Base-by-base conservation (phyloP, 2,888 invertebrate genomes). In the Thumatha senex region DNA sequence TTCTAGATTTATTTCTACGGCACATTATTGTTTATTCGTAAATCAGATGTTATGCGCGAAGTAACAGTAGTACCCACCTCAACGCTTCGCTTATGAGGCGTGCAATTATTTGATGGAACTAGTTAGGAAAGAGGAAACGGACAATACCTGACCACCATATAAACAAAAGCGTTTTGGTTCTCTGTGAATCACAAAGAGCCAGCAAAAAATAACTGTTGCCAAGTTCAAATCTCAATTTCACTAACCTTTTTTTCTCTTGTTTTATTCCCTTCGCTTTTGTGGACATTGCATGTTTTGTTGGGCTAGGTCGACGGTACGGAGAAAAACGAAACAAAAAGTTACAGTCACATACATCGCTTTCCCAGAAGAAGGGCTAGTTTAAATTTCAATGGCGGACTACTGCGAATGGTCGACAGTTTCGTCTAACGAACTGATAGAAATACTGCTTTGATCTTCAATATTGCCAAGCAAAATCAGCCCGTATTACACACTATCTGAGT, bases 311-410 rank as follows among this genome's bases (percentile, higher is more conserved):
- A 62, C 78, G 56, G 64, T 49, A 53, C 38, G 15, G 48, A 70
- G 70, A 65, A 73, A 76, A 73, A 73, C 63, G 65, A 74, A 70
- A 68, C 65, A 80, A 80, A 81, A 76, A 79, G 53, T 58, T 52
- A 47, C 45, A 61, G 53, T 47, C 11, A 31, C 31, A 31, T 55
- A 57, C 66, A 58, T 56, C 49, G 71, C 66, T 72, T 89, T 89
- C 89, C 74, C 73, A 80, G 89, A 89, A 90, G 67, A 61, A 56
- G 63, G 55, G 71, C 82, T 88, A 86, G 88, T 89, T 90, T 86
- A 84, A 88, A 89, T 89, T 89, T 90, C 89, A 88, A 89, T 86
- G 79, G 85, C 75, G 70, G 79, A 78, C 78, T 88, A 87, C 87
- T 78, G 82, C 82, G 86, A 86, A 85, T 72, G 67, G 69, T 70